These are phyloP conservation scores for Diarsia brunnea DNA, from an alignment of 2,888 invertebrate species.

Conservation along the genomic window DNA sequence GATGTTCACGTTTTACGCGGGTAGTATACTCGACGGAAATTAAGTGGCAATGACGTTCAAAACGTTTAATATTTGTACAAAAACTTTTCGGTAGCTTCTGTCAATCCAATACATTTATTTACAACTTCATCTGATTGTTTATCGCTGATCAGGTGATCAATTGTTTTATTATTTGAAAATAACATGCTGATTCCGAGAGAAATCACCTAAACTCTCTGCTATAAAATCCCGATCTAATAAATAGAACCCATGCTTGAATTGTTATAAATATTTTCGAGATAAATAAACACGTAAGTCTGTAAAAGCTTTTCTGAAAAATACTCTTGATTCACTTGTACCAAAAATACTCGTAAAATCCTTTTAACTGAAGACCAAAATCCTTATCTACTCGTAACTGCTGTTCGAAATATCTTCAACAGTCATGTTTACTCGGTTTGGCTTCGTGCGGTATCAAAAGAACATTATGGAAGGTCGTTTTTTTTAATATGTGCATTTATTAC, in stretches of 20 bases:
- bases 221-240: background rate
- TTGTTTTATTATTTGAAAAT: too few relatives aligned
- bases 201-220: too few relatives aligned
- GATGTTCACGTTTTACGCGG: background rate
- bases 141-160: background rate
- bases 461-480: slow-evolving; percentile 54
- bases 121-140: background rate
- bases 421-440: slow-evolving; percentile 38
- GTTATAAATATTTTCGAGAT: background rate
- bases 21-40: background rate
- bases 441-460: slow-evolving; percentile 45
- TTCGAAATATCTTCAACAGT: slow-evolving; percentile 17
- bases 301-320: background rate
- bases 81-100: background rate
- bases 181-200: too few relatives aligned
- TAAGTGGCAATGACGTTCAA: background rate
- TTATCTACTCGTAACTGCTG: slow-evolving; percentile 17
- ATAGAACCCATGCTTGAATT: too few relatives aligned
- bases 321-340: background rate
- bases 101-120: background rate
- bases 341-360: slow-evolving; percentile 26
- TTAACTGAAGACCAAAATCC: slow-evolving; percentile 2
- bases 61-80: background rate
- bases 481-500: slow-evolving; percentile 58
- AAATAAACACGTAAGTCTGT: background rate